Base-by-base conservation (phyloP, 2,113 vertebrate species). In the Bombycilla garrulus region DNA sequence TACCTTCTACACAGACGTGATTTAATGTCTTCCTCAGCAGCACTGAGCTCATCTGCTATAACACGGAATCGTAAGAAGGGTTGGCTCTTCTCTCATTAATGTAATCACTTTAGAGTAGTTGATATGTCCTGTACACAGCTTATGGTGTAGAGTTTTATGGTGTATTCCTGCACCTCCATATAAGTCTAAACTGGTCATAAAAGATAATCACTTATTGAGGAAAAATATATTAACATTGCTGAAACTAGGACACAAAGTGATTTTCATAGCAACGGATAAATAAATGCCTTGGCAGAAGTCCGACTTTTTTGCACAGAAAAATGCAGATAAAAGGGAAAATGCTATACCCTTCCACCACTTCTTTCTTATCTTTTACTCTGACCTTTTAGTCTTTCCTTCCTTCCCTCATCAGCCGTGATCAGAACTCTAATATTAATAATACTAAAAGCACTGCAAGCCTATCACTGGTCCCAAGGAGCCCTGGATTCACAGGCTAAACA, bases 21-120 rank as follows among this genome's bases (percentile, higher is more conserved):
- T 95, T 96, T 95, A 96, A 91, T 88, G 16, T 92, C 92, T 95
- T 96, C 86, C 82, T 61, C 66, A 62, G 81, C 70, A 97, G 65
- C 42, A 25, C 76, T 88, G 95, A 97, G 90, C 57, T 97, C 96
- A 88, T 94, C 91, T 86, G 70, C 78, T 86, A 2, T 53, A 90
- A 89, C 56, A 36, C 38, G 65, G 51, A 66, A 90, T 93, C 7
- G 0, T 95, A 92, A 95, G 95, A 93, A 97, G 42, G 64, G 92
- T 95, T 85, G 81, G 45, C 15, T 70, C 70, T 92, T 92, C 91
- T 93, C 71, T 88, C 91, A 92, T 95, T 95, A 96, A 91, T 88
- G 70, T 96, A 96, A 97, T 97, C 97, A 95, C 90, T 94, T 94
- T 76, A 57, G 81, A 93, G 82, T 76, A 94, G 95, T 95, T 92